phyloP scores from a whole-genome alignment of 1,140 invertebrate species.

The Drosophila kohkoa region DNA sequence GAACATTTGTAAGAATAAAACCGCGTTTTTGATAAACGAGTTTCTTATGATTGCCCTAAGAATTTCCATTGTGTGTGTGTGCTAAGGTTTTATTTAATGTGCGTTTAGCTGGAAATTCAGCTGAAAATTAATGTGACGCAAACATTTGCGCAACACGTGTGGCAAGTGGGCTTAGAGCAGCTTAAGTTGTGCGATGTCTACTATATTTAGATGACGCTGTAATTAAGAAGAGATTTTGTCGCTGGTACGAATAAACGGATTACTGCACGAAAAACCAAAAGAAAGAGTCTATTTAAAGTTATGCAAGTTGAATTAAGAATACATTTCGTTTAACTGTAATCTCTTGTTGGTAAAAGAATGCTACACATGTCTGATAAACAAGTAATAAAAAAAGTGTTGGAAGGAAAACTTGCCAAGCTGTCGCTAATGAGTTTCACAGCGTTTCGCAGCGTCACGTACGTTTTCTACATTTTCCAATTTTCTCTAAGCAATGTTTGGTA shows the following conservation, averaged over 20 bases:
- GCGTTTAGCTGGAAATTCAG: slow-evolving; percentile 59
- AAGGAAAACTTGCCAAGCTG: not conserved
- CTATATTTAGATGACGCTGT: slow-evolving; percentile 12
- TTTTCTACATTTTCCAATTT: slow-evolving; percentile 11
- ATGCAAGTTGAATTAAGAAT: not conserved
- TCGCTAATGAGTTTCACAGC: slow-evolving; percentile 6
- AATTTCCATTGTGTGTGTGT: slow-evolving; percentile 51
- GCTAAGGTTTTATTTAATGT: slow-evolving; percentile 56
- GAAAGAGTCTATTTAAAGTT: not conserved
- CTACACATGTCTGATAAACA: not conserved
- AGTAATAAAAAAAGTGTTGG: not conserved
- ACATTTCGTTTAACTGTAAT: too few relatives aligned
- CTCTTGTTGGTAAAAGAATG: not conserved
- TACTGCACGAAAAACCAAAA: not conserved
- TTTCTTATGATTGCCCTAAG: slow-evolving; percentile 54
- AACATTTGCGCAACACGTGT: slow-evolving; percentile 51
- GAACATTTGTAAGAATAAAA: slow-evolving; percentile 44
- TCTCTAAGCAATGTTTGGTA: slow-evolving; percentile 18
- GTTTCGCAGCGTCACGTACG: not conserved
- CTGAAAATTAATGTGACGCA: slow-evolving; percentile 57
- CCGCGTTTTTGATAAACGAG: slow-evolving; percentile 31
- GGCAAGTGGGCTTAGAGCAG: slow-evolving; percentile 46
- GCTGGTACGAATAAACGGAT: slow-evolving; percentile 2
- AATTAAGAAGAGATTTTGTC: slow-evolving; percentile 36
- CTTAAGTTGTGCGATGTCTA: slow-evolving; percentile 47